These are phyloP conservation scores for Eretmodus cyanostictus DNA, from an alignment of 2,113 vertebrate species.

Conservation along the genomic window DNA sequence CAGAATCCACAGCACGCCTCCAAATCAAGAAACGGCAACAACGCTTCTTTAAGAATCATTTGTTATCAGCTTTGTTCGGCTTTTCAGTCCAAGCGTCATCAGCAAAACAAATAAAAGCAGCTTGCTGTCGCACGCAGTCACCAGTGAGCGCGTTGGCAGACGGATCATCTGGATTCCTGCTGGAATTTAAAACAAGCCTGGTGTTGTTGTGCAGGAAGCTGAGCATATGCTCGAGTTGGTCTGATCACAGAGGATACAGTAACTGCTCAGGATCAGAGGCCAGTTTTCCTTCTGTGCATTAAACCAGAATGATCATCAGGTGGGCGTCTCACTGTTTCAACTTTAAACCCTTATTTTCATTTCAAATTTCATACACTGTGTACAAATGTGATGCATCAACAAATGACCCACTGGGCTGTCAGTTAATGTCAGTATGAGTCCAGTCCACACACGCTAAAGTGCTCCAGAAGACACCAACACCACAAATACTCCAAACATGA, in stretches of 20 bases:
- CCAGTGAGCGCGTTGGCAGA: not conserved
- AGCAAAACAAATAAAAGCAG: not conserved
- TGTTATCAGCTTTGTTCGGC: not conserved
- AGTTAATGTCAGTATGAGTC: not conserved
- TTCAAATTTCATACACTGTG: not conserved
- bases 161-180: not conserved
- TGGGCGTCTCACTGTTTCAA: not conserved
- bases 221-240: not conserved
- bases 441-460: not conserved
- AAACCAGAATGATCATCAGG: not conserved
- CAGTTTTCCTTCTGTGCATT: not conserved
- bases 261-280: not conserved
- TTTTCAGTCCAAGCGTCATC: not conserved
- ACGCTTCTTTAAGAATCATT: not conserved
- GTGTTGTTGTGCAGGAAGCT: not conserved
- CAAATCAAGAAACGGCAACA: not conserved
- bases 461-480: not conserved
- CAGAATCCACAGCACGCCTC: not conserved
- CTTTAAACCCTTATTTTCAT: not conserved
- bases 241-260: not conserved
- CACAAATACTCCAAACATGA: not conserved
- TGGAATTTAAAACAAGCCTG: not conserved
- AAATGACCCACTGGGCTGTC: not conserved
- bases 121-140: not conserved
- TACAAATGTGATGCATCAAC: fast-evolving